These are phyloP conservation scores for Ochropleura leucogaster DNA, from an alignment of 2,888 invertebrate genomes.

Conservation along the genomic window DNA sequence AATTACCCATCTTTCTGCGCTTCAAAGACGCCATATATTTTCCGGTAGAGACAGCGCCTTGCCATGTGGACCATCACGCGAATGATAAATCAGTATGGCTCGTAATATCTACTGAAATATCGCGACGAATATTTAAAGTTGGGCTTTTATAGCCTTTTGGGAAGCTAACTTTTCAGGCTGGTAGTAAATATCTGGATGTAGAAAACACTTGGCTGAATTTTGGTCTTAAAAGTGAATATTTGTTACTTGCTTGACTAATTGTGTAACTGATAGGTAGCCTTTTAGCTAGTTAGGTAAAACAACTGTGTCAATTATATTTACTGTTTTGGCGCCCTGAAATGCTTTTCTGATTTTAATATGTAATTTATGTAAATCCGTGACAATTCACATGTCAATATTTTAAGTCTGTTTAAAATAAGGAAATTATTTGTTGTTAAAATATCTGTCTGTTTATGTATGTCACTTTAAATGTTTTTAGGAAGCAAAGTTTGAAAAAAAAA, in stretches of 20 bases:
- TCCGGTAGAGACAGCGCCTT: constrained; percentile 83
- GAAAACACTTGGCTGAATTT: not conserved
- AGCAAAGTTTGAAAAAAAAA: not conserved
- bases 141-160: constrained; percentile 31
- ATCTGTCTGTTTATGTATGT: too few relatives aligned
- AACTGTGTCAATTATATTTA: not conserved
- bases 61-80: constrained; percentile 86
- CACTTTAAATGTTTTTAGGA: too few relatives aligned
- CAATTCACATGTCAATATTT: too few relatives aligned
- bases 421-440: too few relatives aligned
- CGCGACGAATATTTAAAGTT: constrained; percentile 47
- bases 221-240: not conserved
- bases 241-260: not conserved
- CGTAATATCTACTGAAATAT: constrained; percentile 57
- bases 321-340: not conserved
- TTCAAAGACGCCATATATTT: constrained; percentile 89
- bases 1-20: constrained; percentile 89
- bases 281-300: not conserved
- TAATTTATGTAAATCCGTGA: too few relatives aligned
- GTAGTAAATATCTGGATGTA: not conserved
- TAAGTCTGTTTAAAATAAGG: too few relatives aligned
- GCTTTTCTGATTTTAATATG: not conserved
- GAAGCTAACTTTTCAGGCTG: not conserved
- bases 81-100: constrained; percentile 85
- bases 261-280: too few relatives aligned